phyloP scores from a whole-genome alignment of 2,113 vertebrate species.

The Cephalopholis sonnerati region DNA sequence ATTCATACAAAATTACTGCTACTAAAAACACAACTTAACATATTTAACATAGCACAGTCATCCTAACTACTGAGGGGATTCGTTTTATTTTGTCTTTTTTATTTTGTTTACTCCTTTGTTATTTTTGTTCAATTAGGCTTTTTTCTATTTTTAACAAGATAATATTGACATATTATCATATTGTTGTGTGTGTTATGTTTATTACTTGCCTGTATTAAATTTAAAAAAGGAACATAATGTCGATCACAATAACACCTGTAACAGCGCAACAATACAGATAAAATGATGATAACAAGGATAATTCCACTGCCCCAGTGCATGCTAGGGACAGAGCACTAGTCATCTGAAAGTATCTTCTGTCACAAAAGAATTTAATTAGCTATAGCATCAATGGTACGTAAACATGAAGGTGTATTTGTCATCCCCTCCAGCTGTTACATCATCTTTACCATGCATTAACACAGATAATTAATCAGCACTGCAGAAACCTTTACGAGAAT shows the following conservation, averaged over 20 bases:
- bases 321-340: conserved; percentile 2
- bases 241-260: neutral
- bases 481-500: conserved; percentile 35
- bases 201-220: no score
- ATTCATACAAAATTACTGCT: no score
- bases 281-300: neutral
- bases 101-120: no score
- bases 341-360: conserved; percentile 4
- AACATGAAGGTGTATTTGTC: conserved; percentile 4
- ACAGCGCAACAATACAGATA: neutral
- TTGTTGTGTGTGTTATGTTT: no score
- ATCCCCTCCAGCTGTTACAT: conserved; percentile 21
- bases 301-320: neutral
- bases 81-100: no score
- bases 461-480: conserved; percentile 41
- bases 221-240: neutral
- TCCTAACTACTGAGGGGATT: no score
- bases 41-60: no score
- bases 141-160: no score
- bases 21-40: no score
- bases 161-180: no score
- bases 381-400: neutral
- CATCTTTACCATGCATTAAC: conserved; percentile 24
- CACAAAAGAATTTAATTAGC: conserved; percentile 5
- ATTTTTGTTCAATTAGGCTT: no score